phyloP scores from a whole-genome alignment of 2,888 invertebrate species.

The Cheilosia urbana region DNA sequence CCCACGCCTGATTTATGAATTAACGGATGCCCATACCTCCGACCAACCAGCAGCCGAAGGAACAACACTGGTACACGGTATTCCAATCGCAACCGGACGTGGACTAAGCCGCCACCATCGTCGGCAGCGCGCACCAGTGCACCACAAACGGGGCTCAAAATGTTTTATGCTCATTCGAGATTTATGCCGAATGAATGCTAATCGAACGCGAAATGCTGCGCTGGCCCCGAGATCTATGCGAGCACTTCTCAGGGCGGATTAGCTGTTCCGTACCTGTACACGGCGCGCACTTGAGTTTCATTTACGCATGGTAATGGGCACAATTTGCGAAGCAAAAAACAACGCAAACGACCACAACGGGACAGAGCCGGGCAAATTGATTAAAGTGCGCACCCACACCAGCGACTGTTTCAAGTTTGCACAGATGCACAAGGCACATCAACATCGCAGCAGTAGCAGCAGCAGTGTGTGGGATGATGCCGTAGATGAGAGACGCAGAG shows the following conservation, averaged over 20 bases:
- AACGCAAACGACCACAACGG: conserved; percentile 26
- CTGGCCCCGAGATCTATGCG: conserved; percentile 57
- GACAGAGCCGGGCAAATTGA: conserved; percentile 68
- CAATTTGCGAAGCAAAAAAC: conserved; percentile 57
- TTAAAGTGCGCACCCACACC: conserved; percentile 73
- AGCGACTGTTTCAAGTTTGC: conserved; percentile 62
- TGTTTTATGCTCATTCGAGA: conserved; percentile 73
- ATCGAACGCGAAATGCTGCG: conserved; percentile 72
- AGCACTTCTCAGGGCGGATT: conserved; percentile 63
- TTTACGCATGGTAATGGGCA: conserved; percentile 73
- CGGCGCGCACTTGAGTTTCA: conserved; percentile 61
- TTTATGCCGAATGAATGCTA: conserved; percentile 74
- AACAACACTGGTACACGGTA: conserved; percentile 47
- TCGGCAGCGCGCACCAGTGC: conserved; percentile 18
- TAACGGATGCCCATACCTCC: conserved; percentile 75
- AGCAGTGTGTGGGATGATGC: conserved; percentile 64
- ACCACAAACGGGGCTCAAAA: conserved; percentile 59
- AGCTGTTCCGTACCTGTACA: conserved; percentile 37
- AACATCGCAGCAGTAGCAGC: conserved; percentile 32
- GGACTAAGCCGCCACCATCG: conserved; percentile 38
- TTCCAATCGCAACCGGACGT: conserved; percentile 71
- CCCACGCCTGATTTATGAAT: conserved; percentile 81
- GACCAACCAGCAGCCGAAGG: conserved; percentile 8
- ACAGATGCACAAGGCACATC: conserved; percentile 62
- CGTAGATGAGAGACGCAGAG: conserved; percentile 22